Conservation (phyloP, 2,888 invertebrate genomes). For the Leptogaster cylindrica region DNA sequence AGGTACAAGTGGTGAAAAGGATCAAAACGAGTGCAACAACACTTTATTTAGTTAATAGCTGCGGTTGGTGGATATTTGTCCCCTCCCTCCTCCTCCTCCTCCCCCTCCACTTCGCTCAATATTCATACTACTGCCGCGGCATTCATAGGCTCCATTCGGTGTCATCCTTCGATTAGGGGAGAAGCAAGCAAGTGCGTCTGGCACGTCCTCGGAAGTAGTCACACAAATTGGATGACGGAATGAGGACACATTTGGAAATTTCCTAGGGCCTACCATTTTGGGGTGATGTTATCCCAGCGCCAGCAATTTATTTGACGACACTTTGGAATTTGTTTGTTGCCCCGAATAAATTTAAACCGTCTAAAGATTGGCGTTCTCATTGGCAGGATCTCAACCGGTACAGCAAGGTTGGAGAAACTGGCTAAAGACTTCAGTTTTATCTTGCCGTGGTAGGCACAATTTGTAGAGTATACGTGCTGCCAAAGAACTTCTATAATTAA, state of each 20-base stretch:
- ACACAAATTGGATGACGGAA: not conserved
- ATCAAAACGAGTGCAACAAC: not conserved
- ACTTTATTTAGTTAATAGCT: not conserved
- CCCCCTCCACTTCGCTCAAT: too few species aligned
- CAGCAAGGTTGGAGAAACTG: not conserved
- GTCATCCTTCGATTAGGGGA: too few species aligned
- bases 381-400: not conserved
- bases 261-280: not conserved
- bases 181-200: too few species aligned
- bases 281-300: constrained; percentile 5
- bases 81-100: too few species aligned
- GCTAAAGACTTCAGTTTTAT: constrained; percentile 10
- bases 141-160: too few species aligned
- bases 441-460: not conserved
- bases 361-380: not conserved
- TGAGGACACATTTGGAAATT: not conserved
- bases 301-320: constrained; percentile 30
- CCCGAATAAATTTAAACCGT: constrained; percentile 18
- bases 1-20: constrained; percentile 1
- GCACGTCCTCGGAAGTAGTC: too few species aligned
- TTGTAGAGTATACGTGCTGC: not conserved
- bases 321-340: constrained; percentile 18
- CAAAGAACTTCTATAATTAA: not conserved
- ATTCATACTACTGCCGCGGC: too few species aligned
- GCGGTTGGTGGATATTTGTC: too few species aligned